phyloP scores from a whole-genome alignment of 2,113 vertebrate genomes.

The Amphiprion ocellaris region DNA sequence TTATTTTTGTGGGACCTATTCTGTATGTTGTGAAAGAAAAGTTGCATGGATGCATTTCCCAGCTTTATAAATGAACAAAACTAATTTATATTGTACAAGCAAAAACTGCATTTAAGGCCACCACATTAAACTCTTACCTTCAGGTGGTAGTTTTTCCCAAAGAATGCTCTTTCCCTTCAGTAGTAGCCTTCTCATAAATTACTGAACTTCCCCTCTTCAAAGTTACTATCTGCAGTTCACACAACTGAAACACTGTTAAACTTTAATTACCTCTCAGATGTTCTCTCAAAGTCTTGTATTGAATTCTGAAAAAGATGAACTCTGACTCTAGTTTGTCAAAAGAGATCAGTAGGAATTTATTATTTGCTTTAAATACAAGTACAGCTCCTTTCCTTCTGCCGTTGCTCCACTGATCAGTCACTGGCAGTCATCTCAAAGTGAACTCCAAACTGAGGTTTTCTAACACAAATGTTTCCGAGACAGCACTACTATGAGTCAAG shows the following conservation, averaged over 20 bases:
- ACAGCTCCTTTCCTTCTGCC: conserved; percentile 70
- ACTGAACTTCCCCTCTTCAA: conserved; percentile 37
- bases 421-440: conserved; percentile 56
- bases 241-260: conserved; percentile 43
- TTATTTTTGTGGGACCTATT: not conserved
- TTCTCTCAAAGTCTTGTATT: conserved; percentile 21
- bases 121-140: no score
- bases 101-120: no score
- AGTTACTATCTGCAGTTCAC: conserved; percentile 35
- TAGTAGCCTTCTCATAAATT: conserved; percentile 43
- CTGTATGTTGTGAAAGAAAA: not conserved
- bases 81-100: not conserved
- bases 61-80: not conserved
- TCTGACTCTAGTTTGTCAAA: conserved; percentile 76
- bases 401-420: conserved; percentile 57
- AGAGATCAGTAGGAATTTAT: conserved; percentile 85
- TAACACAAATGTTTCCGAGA: conserved; percentile 36
- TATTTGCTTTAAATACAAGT: conserved; percentile 81
- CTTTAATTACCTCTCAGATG: conserved; percentile 51
- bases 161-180: no score
- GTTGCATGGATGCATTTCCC: not conserved
- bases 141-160: no score
- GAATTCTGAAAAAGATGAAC: conserved; percentile 43
- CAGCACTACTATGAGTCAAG: conserved; percentile 18
- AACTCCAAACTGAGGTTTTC: conserved; percentile 48